A percentile compares a stretch with the other conserved stretches of the same genome.
Evolutionary conservation across 2,888 invertebrate species (phyloP).

Genomic region (Eucriotettix oculatus): DNA sequence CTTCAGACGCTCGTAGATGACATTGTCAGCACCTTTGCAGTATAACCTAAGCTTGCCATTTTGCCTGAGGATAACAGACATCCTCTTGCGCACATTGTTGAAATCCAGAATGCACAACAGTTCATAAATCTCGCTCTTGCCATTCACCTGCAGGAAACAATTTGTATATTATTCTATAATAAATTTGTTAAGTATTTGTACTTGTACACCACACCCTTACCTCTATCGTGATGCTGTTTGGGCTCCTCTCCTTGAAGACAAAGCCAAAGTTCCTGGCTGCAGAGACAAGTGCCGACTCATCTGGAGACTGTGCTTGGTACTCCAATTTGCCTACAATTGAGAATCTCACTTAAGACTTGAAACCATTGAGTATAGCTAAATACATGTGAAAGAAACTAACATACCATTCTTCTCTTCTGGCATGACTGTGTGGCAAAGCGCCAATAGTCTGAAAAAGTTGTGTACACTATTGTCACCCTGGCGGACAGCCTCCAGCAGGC

Average conservation of each 20-base stretch:
- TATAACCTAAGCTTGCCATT: conserved; percentile 73
- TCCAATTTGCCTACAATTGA: conserved; percentile 37
- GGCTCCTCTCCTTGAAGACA: conserved; percentile 85
- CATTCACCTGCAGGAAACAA: conserved; percentile 38
- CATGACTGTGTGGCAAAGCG: conserved; percentile 98
- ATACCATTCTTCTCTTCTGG: conserved; percentile 70
- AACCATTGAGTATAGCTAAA: not conserved
- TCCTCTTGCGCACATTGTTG: conserved; percentile 96
- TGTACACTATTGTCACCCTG: conserved; percentile 57
- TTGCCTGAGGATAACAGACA: conserved; percentile 87
- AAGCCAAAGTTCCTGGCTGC: conserved; percentile 98
- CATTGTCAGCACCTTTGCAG: conserved; percentile 97
- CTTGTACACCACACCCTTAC: conserved; percentile 25
- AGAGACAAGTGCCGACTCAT: conserved; percentile 91
- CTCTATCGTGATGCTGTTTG: conserved; percentile 84
- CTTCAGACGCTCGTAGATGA: conserved; percentile 86
- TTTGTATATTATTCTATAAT: not conserved
- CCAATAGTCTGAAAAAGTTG: conserved; percentile 80
- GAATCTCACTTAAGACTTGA: not conserved
- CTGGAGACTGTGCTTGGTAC: conserved; percentile 92
- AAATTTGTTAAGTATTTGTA: not conserved
- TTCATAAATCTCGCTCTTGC: conserved; percentile 51
- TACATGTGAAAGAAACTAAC: not conserved
- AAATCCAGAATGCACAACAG: conserved; percentile 96
- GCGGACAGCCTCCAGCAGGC: conserved; percentile 66